A percentile compares a stretch with the other conserved stretches of the same genome.
These are phyloP conservation scores for Erebia palarica DNA, from an alignment of 2,888 invertebrate species.

Conservation along the genomic window DNA sequence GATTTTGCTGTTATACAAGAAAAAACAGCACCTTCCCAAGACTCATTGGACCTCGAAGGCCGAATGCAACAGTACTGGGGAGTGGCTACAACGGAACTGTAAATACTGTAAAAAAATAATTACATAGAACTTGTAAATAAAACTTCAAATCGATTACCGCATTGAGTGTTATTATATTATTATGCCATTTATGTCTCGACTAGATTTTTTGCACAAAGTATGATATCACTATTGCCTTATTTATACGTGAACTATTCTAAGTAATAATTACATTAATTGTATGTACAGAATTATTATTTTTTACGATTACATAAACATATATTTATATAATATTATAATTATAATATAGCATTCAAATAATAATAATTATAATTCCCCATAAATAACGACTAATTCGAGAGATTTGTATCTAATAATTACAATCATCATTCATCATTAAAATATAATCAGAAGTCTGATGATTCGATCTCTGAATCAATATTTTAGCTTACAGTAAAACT, in stretches of 20 bases:
- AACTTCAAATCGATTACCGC: constrained; percentile 66
- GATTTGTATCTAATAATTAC: constrained; percentile 9
- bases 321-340: constrained; percentile 28
- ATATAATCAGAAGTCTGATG: background rate
- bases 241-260: constrained; percentile 27
- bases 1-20: constrained; percentile 93
- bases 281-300: constrained; percentile 64
- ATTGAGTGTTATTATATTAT: constrained; percentile 64
- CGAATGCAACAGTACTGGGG: constrained; percentile 96
- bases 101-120: constrained; percentile 49
- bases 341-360: constrained; percentile 14
- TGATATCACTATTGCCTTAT: constrained; percentile 73
- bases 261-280: constrained; percentile 40
- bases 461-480: background rate
- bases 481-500: background rate
- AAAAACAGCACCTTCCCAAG: constrained; percentile 84
- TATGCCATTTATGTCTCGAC: constrained; percentile 77
- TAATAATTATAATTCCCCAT: constrained; percentile 31
- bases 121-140: constrained; percentile 65
- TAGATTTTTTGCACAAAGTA: constrained; percentile 80
- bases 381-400: constrained; percentile 43
- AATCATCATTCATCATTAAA: constrained; percentile 3
- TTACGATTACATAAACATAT: constrained; percentile 53
- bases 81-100: constrained; percentile 93
- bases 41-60: constrained; percentile 90